Evolutionary conservation across 2,888 invertebrate species (phyloP), one percentile per base, ranked within the genome.

Genomic region (Microctonus hyperodae): DNA sequence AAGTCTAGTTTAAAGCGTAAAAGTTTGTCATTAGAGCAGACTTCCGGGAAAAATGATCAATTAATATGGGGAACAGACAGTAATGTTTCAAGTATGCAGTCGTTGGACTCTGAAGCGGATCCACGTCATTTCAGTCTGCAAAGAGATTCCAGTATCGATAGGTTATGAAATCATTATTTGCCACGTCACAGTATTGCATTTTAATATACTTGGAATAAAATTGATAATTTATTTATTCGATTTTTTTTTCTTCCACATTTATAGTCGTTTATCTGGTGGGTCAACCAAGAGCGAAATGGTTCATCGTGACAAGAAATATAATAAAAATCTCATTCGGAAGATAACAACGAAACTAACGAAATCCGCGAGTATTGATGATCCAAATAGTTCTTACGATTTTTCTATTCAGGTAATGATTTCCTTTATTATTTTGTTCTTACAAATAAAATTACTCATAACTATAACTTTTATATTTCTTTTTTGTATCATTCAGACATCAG

Each of bases 261-360:
- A 51, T 80, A 90, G 93, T 76, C 90, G 94, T 50, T 85, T 95
- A 73, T 95, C 95, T 0, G 92, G 91, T 51, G 93, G 93, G 11
- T 95, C 95, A 1, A 92, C 92, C 0, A 93, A 94, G 83, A 94
- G 95, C 82, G 95, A 95, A 78, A 88, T 90, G 72, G 83, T 91
- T 66, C 89, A 91, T 2, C 85, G 90, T 35, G 91, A 93, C 66
- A 94, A 93, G 81, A 92, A 93, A 85, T 91, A 92, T 84, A 90
- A 90, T 80, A 92, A 92, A 83, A 89, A 94, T 59, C 85, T 95
- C 37, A 92, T 95, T 79, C 92, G 93, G 20, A 95, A 95, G 85
- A 84, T 96, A 66, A 87, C 87, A 72, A 92, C 93, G 78, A 92
- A 93, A 79, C 85, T 95, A 61, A 94, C 94, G 1, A 95, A 95